phyloP scores from a whole-genome alignment of 2,797 vertebrate genomes.

The Peromyscus eremicus region DNA sequence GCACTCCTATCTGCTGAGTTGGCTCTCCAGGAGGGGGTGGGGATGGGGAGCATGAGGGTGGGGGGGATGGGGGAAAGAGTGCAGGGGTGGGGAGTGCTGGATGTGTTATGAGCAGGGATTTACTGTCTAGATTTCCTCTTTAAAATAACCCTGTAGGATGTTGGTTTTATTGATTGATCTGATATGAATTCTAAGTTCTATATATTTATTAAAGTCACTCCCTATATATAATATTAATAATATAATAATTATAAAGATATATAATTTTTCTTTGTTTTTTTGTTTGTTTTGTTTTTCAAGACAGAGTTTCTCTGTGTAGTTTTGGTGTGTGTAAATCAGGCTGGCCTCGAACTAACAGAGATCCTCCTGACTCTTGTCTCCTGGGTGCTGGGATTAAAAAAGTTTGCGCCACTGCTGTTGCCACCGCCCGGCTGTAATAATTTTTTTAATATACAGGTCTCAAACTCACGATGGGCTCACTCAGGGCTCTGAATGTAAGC shows the following conservation, averaged over 20 bases:
- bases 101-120: background rate
- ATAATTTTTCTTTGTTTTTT: background rate
- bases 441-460: background rate
- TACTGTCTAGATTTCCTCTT: background rate
- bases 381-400: too few relatives aligned
- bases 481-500: background rate
- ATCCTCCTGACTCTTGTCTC: too few relatives aligned
- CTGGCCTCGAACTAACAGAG: too few relatives aligned
- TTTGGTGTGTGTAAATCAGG: too few relatives aligned
- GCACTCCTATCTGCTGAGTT: background rate
- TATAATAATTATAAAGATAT: background rate
- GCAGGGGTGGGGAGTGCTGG: background rate
- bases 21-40: background rate
- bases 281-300: too few relatives aligned
- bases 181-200: background rate
- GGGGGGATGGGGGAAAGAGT: too few relatives aligned
- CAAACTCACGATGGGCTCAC: background rate
- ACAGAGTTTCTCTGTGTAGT: too few relatives aligned
- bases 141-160: slow-evolving; percentile 18
- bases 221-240: background rate
- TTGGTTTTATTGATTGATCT: slow-evolving; percentile 22
- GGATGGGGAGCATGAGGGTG: too few relatives aligned
- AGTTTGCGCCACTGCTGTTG: too few relatives aligned
- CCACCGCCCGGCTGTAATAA: too few relatives aligned
- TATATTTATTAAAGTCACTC: slow-evolving; percentile 33